Conservation (phyloP, 2,113 vertebrate species). For the Dendropsophus ebraccatus region DNA sequence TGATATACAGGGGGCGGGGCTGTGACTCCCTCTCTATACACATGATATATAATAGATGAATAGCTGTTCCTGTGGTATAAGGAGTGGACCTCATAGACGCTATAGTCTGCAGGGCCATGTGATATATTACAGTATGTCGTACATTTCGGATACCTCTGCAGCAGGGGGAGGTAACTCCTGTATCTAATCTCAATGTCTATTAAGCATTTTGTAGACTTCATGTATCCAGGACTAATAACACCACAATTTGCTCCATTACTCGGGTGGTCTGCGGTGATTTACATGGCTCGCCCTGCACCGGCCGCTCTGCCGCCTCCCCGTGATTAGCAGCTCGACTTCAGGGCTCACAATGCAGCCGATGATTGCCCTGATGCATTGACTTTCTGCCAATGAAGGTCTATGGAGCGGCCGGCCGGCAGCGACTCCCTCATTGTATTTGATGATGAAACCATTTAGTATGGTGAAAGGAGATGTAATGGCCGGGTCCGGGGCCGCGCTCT, state of each 20-base stretch:
- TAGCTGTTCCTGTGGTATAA: not conserved
- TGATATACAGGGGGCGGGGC: not conserved
- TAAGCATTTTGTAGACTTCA: not conserved
- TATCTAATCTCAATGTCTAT: not conserved
- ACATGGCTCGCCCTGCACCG: not conserved
- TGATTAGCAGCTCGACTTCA: conserved; percentile 1
- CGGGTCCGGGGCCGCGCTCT: conserved; percentile 18
- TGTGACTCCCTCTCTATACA: not conserved
- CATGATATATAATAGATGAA: not conserved
- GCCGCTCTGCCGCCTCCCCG: not conserved
- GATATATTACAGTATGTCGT: too few relatives aligned
- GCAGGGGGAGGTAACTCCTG: not conserved
- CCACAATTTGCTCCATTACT: conserved; percentile 13
- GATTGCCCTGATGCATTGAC: conserved; percentile 51
- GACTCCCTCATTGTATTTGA: not conserved
- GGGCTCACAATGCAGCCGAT: conserved; percentile 11
- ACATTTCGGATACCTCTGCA: conserved; percentile 46
- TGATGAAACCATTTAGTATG: not conserved
- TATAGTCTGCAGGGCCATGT: too few relatives aligned
- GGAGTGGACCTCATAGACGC: too few relatives aligned
- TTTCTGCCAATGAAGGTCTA: conserved; percentile 55
- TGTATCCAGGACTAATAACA: not conserved
- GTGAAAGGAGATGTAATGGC: conserved; percentile 20
- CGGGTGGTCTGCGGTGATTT: not conserved
- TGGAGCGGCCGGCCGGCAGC: not conserved